Base-by-base conservation (phyloP, 2,113 vertebrate species). In the Saguinus imperator region DNA sequence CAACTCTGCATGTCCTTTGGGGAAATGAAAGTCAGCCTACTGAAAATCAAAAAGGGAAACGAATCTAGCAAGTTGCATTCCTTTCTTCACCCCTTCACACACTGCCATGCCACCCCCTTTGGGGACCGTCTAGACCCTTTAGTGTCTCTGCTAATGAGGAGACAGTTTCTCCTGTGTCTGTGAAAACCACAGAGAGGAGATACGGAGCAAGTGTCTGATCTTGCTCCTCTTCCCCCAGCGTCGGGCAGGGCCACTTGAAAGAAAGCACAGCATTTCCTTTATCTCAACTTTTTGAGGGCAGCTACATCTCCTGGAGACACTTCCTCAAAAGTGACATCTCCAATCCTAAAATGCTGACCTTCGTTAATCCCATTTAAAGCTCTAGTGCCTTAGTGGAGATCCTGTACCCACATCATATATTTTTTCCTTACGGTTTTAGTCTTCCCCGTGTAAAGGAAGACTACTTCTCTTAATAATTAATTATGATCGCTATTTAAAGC, bases 1-100 rank as follows among this genome's bases (percentile, higher is more conserved):
- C 93, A 95, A 52, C 35, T 16, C 13, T 64, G 14, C 58, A 0
- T 96, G 95, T 40, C n/a, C 93, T 98, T 98, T 98, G 97, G 68
- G 98, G 99, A 99, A 99, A 97, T 7, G 98, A 99, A 98, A 99
- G 97, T 97, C 83, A 87, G 72, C 83, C 83, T 98, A 91, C 92
- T 64, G 88, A 97, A 97, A 98, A 97, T 96, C 97, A 97, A 98
- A 99, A 98, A 96, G 91, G 97, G 99, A 99, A 99, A 97, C 2
- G 98, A 98, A 98, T 98, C 97, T 98, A 92, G 96, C 97, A 8
- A 92, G 95, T 94, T 88, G 29, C 0, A 17, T 40, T 50, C 70
- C 58, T 97, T 82, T 50, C 89, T 45, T 37, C 6, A 0, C 43
- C 88, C 68, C 64, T n/a, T 52, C 14, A 1, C 2, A 32, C 5